phyloP scores from a whole-genome alignment of 2,888 invertebrate genomes.

The Invenusta paracnida region DNA sequence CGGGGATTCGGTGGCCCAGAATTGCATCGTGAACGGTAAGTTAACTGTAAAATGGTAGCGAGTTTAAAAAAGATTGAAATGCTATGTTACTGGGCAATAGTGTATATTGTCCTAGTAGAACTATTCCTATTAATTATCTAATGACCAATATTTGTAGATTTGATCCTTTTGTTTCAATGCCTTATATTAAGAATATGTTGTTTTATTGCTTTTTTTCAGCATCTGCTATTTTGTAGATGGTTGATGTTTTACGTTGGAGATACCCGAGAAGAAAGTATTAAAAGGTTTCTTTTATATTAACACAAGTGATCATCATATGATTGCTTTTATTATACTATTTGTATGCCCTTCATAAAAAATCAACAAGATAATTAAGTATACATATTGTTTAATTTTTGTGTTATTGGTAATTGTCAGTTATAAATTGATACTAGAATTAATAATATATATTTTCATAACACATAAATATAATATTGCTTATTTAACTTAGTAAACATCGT shows the following conservation, averaged over 20 bases:
- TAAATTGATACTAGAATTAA: no score
- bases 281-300: neutral
- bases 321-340: neutral
- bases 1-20: neutral
- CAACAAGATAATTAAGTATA: neutral
- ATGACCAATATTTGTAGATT: neutral
- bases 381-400: no score
- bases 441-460: no score
- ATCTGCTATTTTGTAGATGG: neutral
- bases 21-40: neutral
- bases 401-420: no score
- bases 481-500: no score
- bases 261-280: neutral
- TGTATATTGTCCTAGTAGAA: no score
- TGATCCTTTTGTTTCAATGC: neutral
- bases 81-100: no score
- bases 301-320: no score
- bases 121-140: neutral
- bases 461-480: no score
- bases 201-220: constrained; percentile 1
- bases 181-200: constrained; percentile 6
- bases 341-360: neutral
- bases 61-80: no score
- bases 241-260: constrained; percentile 23
- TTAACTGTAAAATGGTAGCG: no score